phyloP scores from a whole-genome alignment of 2,888 invertebrate species.

The Bimastos eiseni region DNA sequence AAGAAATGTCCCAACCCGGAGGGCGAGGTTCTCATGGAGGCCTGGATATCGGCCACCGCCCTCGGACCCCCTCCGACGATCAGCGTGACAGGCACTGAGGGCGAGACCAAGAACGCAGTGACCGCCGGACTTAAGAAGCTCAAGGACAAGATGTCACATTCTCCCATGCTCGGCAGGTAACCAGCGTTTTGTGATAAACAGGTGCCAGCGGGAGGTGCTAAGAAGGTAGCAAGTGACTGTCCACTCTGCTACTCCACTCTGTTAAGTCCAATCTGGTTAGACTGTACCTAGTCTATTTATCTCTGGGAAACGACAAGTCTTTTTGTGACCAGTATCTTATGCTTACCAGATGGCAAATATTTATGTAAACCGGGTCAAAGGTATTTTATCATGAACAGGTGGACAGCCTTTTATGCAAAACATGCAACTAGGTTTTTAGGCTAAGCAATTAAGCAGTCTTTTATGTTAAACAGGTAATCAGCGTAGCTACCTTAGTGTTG shows the following conservation, averaged over 20 bases:
- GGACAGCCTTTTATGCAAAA: not conserved
- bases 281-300: not conserved
- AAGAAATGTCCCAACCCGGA: conserved; percentile 57
- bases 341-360: not conserved
- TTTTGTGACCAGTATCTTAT: not conserved
- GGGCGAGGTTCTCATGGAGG: conserved; percentile 56
- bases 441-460: not conserved
- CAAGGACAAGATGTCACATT: conserved; percentile 32
- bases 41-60: conserved; percentile 50
- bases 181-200: not conserved
- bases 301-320: not conserved
- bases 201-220: not conserved
- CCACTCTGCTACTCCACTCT: no score
- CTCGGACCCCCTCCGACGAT: not conserved
- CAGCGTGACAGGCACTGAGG: not conserved
- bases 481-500: not conserved
- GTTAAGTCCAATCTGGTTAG: not conserved
- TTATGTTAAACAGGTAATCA: not conserved
- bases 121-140: conserved; percentile 26
- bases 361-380: not conserved
- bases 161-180: conserved; percentile 38
- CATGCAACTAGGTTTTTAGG: not conserved
- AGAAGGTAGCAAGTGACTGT: no score
- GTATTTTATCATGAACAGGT: no score
- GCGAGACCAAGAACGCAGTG: not conserved